These are phyloP conservation scores for Drosophila sturtevanti DNA, from an alignment of 1,140 invertebrate genomes.

Conservation along the genomic window DNA sequence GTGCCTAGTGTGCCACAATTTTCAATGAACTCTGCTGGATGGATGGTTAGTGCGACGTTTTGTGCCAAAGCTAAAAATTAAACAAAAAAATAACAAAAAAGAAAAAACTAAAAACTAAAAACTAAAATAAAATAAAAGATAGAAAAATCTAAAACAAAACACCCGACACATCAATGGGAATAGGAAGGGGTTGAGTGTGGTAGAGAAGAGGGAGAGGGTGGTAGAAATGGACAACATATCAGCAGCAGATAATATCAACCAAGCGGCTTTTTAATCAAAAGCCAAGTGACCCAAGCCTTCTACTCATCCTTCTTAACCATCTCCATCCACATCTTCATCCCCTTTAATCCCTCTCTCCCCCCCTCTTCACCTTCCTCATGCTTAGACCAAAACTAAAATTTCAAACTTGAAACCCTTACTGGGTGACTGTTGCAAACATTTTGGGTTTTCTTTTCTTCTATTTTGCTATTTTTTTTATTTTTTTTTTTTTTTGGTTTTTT, in stretches of 20 bases:
- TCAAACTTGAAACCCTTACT: constrained; percentile 10
- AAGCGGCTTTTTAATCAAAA: constrained; percentile 52
- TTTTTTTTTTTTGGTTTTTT: not conserved
- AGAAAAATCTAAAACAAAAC: constrained; percentile 7
- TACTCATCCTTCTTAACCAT: not conserved
- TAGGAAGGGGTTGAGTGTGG: not conserved
- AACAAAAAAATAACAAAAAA: not conserved
- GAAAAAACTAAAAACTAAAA: constrained; percentile 4
- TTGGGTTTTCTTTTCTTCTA: not conserved
- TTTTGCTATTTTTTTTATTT: not conserved
- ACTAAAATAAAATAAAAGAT: not conserved
- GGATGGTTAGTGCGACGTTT: not conserved
- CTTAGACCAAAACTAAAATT: not conserved
- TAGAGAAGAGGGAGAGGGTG: not conserved
- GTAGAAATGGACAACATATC: constrained; percentile 20
- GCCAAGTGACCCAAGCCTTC: constrained; percentile 21
- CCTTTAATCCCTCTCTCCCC: no score
- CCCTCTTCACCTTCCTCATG: no score
- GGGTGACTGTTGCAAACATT: constrained; percentile 3
- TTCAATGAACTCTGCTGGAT: constrained; percentile 52
- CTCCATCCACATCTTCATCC: no score
- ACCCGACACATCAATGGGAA: not conserved
- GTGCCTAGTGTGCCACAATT: constrained; percentile 51
- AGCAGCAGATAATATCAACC: constrained; percentile 44
- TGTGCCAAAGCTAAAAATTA: not conserved